These are phyloP conservation scores for Dascyllus trimaculatus DNA, from an alignment of 2,113 vertebrate species.

Conservation along the genomic window DNA sequence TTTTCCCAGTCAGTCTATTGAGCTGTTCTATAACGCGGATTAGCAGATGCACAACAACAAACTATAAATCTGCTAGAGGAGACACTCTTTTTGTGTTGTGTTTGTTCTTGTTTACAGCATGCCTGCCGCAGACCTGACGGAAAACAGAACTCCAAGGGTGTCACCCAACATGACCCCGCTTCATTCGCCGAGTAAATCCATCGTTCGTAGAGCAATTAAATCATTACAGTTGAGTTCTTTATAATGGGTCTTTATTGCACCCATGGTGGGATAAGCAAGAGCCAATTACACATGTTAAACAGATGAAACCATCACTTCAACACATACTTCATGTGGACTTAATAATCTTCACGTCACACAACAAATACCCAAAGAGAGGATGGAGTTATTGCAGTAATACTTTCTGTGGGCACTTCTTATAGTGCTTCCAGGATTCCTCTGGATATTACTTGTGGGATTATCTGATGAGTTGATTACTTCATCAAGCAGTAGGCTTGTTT, in stretches of 20 bases:
- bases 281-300: constrained; percentile 56
- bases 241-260: constrained; percentile 43
- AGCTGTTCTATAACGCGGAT: constrained; percentile 8
- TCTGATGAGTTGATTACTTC: constrained; percentile 35
- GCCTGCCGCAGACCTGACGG: constrained; percentile 13
- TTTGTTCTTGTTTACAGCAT: constrained; percentile 42
- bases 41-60: constrained; percentile 4
- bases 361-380: not conserved
- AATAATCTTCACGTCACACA: constrained; percentile 7
- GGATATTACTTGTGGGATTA: constrained; percentile 39
- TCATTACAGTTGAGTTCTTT: constrained; percentile 58
- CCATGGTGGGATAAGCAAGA: constrained; percentile 28
- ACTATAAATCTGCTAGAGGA: not conserved
- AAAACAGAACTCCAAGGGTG: constrained; percentile 35
- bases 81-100: not conserved
- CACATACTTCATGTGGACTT: constrained; percentile 18
- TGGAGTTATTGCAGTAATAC: constrained; percentile 9
- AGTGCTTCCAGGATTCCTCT: constrained; percentile 39
- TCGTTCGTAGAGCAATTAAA: constrained; percentile 53
- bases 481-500: constrained; percentile 47
- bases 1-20: constrained; percentile 6
- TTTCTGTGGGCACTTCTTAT: constrained; percentile 27
- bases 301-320: constrained; percentile 44
- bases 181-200: constrained; percentile 46
- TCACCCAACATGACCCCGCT: constrained; percentile 40